Percentiles rank a stretch among this genome's conserved stretches.
phyloP scores from a whole-genome alignment of 2,113 vertebrate genomes.

The Microtus oregoni region DNA sequence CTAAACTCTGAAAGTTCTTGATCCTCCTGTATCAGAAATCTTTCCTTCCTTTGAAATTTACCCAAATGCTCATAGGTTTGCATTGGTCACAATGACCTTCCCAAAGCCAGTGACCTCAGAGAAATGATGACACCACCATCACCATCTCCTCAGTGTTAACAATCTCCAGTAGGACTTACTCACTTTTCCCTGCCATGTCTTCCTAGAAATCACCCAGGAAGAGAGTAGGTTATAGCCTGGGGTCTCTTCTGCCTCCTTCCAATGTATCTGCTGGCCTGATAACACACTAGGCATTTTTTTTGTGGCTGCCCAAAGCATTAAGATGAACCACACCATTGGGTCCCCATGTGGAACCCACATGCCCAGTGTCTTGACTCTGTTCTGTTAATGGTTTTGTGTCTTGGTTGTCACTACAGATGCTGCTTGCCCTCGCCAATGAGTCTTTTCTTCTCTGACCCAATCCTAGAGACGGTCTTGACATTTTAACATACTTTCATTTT shows the following conservation, averaged over 20 bases:
- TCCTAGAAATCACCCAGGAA: not conserved
- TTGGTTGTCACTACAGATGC: not conserved
- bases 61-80: not conserved
- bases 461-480: not conserved
- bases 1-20: not conserved
- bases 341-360: not conserved
- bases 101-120: not conserved
- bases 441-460: not conserved
- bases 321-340: not conserved
- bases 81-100: not conserved
- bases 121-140: not conserved
- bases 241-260: not conserved
- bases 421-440: not conserved
- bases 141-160: accelerated
- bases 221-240: not conserved
- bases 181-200: not conserved
- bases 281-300: not conserved
- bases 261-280: not conserved
- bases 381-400: not conserved
- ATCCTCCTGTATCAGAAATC: not conserved
- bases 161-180: not conserved
- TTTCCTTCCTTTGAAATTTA: not conserved
- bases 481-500: slow-evolving; percentile 1
- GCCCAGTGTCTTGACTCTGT: not conserved
- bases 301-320: not conserved